phyloP scores from a whole-genome alignment of 1,140 invertebrate genomes.

The Thaumetopoea pityocampa region DNA sequence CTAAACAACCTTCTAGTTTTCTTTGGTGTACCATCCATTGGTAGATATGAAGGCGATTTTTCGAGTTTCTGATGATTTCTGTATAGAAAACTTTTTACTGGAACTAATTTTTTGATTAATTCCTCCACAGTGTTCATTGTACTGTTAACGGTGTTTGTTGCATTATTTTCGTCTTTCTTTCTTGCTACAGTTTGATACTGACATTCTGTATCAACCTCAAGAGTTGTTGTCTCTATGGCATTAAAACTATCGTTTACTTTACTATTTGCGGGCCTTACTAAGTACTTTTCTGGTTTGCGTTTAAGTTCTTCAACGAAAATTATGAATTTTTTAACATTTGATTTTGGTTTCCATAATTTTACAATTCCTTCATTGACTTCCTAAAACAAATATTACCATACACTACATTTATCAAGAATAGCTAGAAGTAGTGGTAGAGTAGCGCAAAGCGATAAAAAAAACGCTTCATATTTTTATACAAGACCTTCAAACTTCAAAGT shows the following conservation, averaged over 20 bases:
- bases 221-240: constrained; percentile 25
- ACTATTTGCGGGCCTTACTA: constrained; percentile 17
- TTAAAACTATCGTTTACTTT: neutral
- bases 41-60: constrained; percentile 56
- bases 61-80: constrained; percentile 51
- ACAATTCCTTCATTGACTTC: constrained; percentile 59
- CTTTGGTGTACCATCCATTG: constrained; percentile 55
- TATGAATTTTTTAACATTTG: constrained; percentile 57
- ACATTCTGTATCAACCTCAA: constrained; percentile 26
- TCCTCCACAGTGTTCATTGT: constrained; percentile 48
- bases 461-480: no score
- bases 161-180: constrained; percentile 43
- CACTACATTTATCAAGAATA: constrained; percentile 16
- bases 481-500: no score
- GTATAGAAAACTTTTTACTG: constrained; percentile 70
- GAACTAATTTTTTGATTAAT: constrained; percentile 53
- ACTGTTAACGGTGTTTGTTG: constrained; percentile 17
- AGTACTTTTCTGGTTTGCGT: constrained; percentile 49
- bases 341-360: constrained; percentile 58
- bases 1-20: constrained; percentile 51
- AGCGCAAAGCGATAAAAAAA: neutral
- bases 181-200: constrained; percentile 59
- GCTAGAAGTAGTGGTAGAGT: neutral
- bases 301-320: constrained; percentile 53
- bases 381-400: constrained; percentile 30